Base-by-base conservation (phyloP, 2,113 vertebrate genomes). In the Tragelaphus buxtoni region DNA sequence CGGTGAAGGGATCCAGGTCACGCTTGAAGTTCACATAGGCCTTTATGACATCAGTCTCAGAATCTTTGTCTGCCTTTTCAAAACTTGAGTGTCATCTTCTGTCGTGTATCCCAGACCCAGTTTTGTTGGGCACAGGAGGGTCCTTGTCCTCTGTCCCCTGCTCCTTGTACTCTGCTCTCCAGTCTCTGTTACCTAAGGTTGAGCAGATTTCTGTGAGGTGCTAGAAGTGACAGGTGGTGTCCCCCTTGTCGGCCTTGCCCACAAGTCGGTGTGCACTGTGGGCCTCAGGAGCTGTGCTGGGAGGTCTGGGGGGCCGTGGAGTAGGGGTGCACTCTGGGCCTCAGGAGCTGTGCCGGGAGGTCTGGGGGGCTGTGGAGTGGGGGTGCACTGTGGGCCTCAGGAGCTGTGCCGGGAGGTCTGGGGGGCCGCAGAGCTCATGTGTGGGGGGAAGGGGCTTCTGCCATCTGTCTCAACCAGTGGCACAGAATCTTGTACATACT, bases 1-100 rank as follows among this genome's bases (percentile, higher is more conserved):
- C 96, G 49, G 98, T 98, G 93, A 99, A 99, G 63, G 94, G 88
- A 13, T 99, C 98, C 99, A 99, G 99, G 55, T 99, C 97, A 0
- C 99, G 99, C 93, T 99, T 58, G 93, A 99, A 99, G 97, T 99
- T 98, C 96, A 98, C 0, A 32, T 99, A 99, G 0, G 99, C 98
- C 24, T 99, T 97, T 81, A 99, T 98, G 81, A 99, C 80, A 42
- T 99, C 99, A 0, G 97, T 94, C 0, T 99, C 99, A 0, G 99
- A 99, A 58, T 98, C 98, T 91, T 98, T 99, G 53, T 99, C 99
- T 4, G 53, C 98, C 63, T 98, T 98, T 79, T 99, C 98, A 49
- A 99, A 99, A 2, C 98, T 98, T 24, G 99, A 24, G 99, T 99
- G 74, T 99, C 99, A 85, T 99, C 98, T 98, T 98, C 99, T 99